A percentile compares a stretch with the other conserved stretches of the same genome.
phyloP scores from a whole-genome alignment of 1,140 invertebrate genomes.

The Drosophila kanapiae region DNA sequence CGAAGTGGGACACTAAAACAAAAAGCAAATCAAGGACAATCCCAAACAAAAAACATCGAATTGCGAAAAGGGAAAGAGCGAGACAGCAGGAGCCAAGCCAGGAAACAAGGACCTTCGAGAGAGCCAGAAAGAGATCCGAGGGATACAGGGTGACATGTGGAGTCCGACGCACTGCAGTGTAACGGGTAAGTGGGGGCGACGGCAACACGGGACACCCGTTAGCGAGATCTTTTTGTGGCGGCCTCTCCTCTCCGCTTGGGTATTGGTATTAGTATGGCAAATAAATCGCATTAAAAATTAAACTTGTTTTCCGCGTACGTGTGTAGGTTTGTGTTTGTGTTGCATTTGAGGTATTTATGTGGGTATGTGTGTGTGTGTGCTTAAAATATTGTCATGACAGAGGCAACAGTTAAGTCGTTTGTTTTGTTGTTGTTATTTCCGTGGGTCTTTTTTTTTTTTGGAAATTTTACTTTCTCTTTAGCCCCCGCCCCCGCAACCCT shows the following conservation, averaged over 20 bases:
- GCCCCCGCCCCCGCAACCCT: conserved; percentile 19
- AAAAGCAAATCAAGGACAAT: conserved; percentile 1
- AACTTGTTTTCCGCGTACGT: conserved; percentile 53
- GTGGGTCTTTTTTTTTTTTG: conserved; percentile 54
- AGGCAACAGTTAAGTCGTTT: conserved; percentile 40
- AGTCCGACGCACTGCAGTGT: conserved; percentile 79
- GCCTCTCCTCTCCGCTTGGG: conserved; percentile 7
- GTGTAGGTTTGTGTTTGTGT: conserved; percentile 5
- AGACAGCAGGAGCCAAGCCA: neutral
- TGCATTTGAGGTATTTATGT: conserved; percentile 22
- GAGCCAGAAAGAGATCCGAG: neutral
- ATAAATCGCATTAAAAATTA: conserved; percentile 65
- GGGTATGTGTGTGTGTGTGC: conserved; percentile 19
- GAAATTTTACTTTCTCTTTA: conserved; percentile 66
- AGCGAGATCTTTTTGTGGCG: conserved; percentile 20
- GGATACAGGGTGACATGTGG: conserved; percentile 65
- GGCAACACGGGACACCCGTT: conserved; percentile 33
- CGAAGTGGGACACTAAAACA: neutral
- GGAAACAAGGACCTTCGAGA: conserved; percentile 25
- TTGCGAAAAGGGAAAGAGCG: neutral
- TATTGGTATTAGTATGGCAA: conserved; percentile 29
- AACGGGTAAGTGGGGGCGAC: conserved; percentile 68
- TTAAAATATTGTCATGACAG: conserved; percentile 51
- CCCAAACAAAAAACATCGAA: neutral
- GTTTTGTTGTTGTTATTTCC: conserved; percentile 39